Evolutionary conservation across 2,797 vertebrate genomes (phyloP), one percentile per base, ranked within the genome.

Genomic region (Sebastes matsubarae): DNA sequence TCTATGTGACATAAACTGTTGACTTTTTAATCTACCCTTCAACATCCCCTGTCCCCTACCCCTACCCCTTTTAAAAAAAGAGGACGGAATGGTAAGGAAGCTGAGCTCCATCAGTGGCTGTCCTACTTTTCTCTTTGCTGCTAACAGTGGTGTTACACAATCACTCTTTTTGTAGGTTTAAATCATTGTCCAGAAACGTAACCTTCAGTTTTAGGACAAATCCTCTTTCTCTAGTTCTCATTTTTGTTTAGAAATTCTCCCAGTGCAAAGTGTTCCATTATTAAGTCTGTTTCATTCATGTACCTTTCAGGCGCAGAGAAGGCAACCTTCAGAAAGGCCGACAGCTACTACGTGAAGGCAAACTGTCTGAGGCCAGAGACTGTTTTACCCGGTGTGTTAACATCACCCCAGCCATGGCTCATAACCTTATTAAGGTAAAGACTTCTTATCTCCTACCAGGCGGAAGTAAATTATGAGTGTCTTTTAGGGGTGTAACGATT

Each of bases 331-430:
- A 97, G 76, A 98, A 97, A 75, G 99, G 98, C 36, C 96, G 96
- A 42, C 96, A 98, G 87, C 95, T 99, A 13, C 95, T 99, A 29
- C 95, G 97, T 16, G 98, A 99, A 81, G 99, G 99, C 12, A 99
- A 96, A 79, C 7, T 97, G 68, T 94, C 97, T 0, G 98, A 98
- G 89, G 99, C 99, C 81, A 96, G 97, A 88, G 98, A 99, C 2
- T 99, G 97, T 85, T 99, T 99, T 68, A 96, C 95, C 5, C 97
- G 97, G 29, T 96, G 95, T 25, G 67, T 99, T 69, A 99, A 97
- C 65, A 87, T 99, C 90, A 99, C 98, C 0, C 97, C 97, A 0
- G 72, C 93, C 50, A 99, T 99, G 99, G 99, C 98, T 70, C 97
- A 96, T 77, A 94, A 96, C 69, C 96, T 99, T 20, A 99, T 99